Evolutionary conservation across 2,888 invertebrate species (phyloP), one percentile per base, ranked within the genome.

Genomic region (Hydropsyche betteni): DNA sequence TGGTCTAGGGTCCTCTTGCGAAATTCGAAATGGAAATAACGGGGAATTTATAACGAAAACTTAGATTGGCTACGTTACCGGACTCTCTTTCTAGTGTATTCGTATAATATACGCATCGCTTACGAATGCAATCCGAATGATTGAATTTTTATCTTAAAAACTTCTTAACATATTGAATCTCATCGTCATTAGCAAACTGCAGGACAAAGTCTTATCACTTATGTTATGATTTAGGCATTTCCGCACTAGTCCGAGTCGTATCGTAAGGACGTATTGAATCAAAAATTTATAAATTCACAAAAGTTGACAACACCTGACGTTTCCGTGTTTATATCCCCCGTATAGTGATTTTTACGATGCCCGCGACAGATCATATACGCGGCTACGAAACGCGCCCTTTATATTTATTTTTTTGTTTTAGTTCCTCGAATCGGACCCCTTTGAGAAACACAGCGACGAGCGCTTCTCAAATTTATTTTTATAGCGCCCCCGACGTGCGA

Each of bases 311-410:
- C 69, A 51, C 69, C 69, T 69, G 69, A 16, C 44, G 44, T n/a
- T 44, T 44, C 51, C 51, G n/a, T 44, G 44, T 44, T 69, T 69
- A 69, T 24, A 36, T 64, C 36, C 68, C 38, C 69, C 68, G 75
- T 72, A 75, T 78, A 78, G 77, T 78, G 78, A 78, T 78, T 78
- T 78, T 78, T 78, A 78, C 77, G 78, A 75, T 74, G 74, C 77
- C 75, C 74, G 50, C 77, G 72, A 74, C 71, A 74, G 76, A 69
- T 78, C 76, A 74, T 75, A 73, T 77, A 77, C 55, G 64, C 38
- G 24, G 51, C 51, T 38, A 55, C 69, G 53, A 38, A 68, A 68
- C 71, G 68, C 61, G 7, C 61, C 33, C 61, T 12, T 6, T n/a
- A 51, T 12, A 55, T 34, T 36, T 34, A 34, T 64, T 64, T n/a